Evolutionary conservation across 2,113 vertebrate genomes (phyloP).

Genomic region (Cryptomyrus ogoouensis): DNA sequence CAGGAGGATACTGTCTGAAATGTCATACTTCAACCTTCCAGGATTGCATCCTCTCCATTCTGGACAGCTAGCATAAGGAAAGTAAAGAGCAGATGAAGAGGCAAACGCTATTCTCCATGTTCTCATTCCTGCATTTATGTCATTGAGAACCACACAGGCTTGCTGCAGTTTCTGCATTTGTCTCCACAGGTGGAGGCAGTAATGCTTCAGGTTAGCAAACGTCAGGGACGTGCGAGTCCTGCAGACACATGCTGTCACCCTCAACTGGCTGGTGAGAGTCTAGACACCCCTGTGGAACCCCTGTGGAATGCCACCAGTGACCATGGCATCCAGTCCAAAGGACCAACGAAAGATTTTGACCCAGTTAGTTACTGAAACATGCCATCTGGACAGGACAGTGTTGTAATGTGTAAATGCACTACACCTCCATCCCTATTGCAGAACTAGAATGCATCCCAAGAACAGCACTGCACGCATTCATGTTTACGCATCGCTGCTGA

Average conservation of each 20-base stretch:
- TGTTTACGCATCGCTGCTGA: slow-evolving; percentile 29
- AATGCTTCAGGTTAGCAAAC: no score
- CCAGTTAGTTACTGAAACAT: slow-evolving; percentile 13
- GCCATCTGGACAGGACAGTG: slow-evolving; percentile 16
- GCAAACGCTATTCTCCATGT: background rate
- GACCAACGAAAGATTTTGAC: slow-evolving; percentile 15
- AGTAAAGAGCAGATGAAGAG: background rate
- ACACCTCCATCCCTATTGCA: slow-evolving; percentile 28
- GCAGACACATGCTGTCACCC: background rate
- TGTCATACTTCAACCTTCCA: slow-evolving; percentile 2
- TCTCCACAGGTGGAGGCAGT: background rate
- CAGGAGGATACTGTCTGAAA: slow-evolving; percentile 8
- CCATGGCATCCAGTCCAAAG: background rate
- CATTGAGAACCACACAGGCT: background rate
- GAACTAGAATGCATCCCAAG: slow-evolving; percentile 20
- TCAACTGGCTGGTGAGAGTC: background rate
- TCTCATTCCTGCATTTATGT: background rate
- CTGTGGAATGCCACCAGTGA: background rate
- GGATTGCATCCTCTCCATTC: background rate
- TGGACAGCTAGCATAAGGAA: background rate
- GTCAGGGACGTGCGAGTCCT: background rate
- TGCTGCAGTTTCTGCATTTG: background rate
- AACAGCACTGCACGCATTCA: background rate
- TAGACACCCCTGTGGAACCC: background rate
- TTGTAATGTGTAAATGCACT: slow-evolving; percentile 26